A percentile compares a stretch with the other conserved stretches of the same genome.
phyloP scores from a whole-genome alignment of 2,888 invertebrate genomes.

The Lasiommata megera region DNA sequence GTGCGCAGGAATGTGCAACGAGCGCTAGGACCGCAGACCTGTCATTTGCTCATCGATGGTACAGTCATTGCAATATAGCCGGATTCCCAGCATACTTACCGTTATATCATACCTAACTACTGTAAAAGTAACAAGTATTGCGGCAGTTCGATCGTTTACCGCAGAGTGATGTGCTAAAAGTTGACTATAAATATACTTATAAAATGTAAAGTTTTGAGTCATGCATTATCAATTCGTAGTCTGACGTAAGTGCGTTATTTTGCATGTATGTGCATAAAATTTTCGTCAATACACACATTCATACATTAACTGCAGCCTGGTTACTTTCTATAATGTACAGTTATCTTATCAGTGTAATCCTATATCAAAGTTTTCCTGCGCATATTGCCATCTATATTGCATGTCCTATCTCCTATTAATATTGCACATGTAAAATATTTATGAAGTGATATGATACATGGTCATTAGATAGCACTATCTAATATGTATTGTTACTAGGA shows the following conservation, averaged over 20 bases:
- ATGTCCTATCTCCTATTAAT: constrained; percentile 15
- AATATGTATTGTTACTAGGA: not conserved
- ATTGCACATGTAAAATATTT: not conserved
- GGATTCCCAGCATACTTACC: constrained; percentile 38
- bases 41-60: constrained; percentile 36
- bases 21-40: constrained; percentile 40
- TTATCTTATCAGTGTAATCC: constrained; percentile 39
- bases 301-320: constrained; percentile 30
- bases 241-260: constrained; percentile 43
- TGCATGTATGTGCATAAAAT: constrained; percentile 37
- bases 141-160: constrained; percentile 19
- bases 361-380: constrained; percentile 33
- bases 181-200: constrained; percentile 28
- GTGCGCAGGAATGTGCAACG: constrained; percentile 59
- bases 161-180: constrained; percentile 18
- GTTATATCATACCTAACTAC: constrained; percentile 30
- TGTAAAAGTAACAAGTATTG: constrained; percentile 9
- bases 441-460: not conserved
- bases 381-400: constrained; percentile 21
- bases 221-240: constrained; percentile 42
- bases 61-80: constrained; percentile 28
- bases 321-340: constrained; percentile 34
- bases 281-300: constrained; percentile 34
- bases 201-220: constrained; percentile 39
- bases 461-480: not conserved